phyloP scores from a whole-genome alignment of 2,888 invertebrate genomes.

The Melinaea marsaeus region DNA sequence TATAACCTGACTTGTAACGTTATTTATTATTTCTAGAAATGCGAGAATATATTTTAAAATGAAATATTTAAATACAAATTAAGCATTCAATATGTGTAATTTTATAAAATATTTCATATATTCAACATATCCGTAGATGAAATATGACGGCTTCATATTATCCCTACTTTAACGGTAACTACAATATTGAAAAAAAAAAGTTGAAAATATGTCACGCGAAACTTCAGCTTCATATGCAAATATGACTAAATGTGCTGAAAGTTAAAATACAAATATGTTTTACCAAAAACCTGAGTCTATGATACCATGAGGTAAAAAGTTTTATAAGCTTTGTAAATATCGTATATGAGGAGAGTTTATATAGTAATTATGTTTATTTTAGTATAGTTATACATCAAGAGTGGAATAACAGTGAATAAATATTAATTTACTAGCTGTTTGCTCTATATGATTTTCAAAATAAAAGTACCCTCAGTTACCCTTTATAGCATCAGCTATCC shows the following conservation, averaged over 20 bases:
- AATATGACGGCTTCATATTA: slow-evolving; percentile 33
- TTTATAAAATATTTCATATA: slow-evolving; percentile 25
- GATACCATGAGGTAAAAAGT: slow-evolving; percentile 9
- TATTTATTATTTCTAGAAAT: background rate
- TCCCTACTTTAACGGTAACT: slow-evolving; percentile 36
- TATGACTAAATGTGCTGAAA: slow-evolving; percentile 50
- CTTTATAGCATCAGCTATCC: no score
- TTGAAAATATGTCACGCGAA: slow-evolving; percentile 52
- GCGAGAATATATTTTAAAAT: background rate
- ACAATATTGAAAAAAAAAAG: slow-evolving; percentile 40
- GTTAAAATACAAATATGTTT: slow-evolving; percentile 66
- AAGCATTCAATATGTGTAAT: slow-evolving; percentile 8
- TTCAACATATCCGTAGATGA: slow-evolving; percentile 28
- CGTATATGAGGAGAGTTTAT: no score
- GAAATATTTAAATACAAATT: no score
- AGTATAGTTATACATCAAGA: no score
- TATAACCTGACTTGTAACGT: no score
- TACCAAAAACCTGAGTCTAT: slow-evolving; percentile 39
- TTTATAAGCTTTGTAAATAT: no score
- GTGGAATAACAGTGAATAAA: no score
- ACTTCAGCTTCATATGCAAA: slow-evolving; percentile 69
- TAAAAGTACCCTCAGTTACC: no score
- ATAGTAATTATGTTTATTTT: no score
- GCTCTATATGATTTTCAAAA: no score
- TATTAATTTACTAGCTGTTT: no score